These are phyloP conservation scores for Andricus curvator DNA, from an alignment of 2,888 invertebrate genomes.

Conservation along the genomic window DNA sequence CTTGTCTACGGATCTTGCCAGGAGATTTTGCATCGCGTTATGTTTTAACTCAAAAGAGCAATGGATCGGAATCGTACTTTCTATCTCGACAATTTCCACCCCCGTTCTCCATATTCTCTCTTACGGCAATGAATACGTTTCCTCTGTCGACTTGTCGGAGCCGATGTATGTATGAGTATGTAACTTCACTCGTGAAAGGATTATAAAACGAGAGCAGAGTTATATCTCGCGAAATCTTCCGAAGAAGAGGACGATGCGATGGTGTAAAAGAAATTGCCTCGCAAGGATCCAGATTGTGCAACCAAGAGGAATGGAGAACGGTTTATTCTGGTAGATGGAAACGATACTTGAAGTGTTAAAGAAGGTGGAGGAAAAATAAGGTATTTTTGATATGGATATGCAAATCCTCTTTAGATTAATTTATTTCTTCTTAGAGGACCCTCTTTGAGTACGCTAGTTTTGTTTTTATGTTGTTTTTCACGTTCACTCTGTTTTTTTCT, in stretches of 20 bases:
- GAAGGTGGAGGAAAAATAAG: not conserved
- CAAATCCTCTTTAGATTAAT: not conserved
- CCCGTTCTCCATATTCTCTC: slow-evolving; percentile 40
- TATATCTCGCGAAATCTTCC: slow-evolving; percentile 9
- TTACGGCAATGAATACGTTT: slow-evolving; percentile 34
- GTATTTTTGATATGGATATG: not conserved
- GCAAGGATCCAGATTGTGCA: slow-evolving; percentile 9
- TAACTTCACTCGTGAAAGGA: slow-evolving; percentile 24
- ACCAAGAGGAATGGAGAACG: slow-evolving; percentile 10
- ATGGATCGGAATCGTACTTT: slow-evolving; percentile 40
- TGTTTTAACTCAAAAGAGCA: slow-evolving; percentile 49
- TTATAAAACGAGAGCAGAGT: slow-evolving; percentile 6
- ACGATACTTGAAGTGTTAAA: not conserved
- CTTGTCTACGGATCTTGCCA: slow-evolving; percentile 52
- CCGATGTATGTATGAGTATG: not conserved
- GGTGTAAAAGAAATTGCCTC: slow-evolving; percentile 21
- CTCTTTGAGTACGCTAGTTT: too few relatives aligned
- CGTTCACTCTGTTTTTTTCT: too few relatives aligned
- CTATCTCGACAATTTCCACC: slow-evolving; percentile 22
- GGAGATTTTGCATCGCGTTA: slow-evolving; percentile 61
- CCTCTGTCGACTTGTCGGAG: slow-evolving; percentile 4
- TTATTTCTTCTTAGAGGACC: not conserved
- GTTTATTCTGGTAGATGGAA: not conserved
- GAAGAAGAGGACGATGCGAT: slow-evolving; percentile 13
- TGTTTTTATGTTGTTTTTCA: too few relatives aligned